A percentile compares a stretch with the other conserved stretches of the same genome.
These are phyloP conservation scores for Acipenser transmontanus DNA, from an alignment of 2,797 vertebrate species.

Conservation along the genomic window DNA sequence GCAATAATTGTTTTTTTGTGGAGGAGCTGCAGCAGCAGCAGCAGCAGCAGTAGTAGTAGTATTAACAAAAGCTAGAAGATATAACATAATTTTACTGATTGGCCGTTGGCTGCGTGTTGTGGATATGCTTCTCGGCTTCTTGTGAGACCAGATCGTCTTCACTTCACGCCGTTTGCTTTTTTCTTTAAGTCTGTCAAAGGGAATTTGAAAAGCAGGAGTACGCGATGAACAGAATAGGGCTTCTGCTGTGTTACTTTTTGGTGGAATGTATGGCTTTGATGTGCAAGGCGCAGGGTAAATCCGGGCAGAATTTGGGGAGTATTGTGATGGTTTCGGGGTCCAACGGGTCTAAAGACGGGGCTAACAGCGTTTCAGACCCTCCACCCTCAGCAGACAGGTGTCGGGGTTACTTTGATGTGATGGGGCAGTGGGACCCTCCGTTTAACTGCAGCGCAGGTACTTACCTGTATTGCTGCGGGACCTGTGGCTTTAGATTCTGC, in stretches of 20 bases:
- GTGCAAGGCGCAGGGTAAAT: conserved; percentile 88
- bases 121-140: conserved; percentile 50
- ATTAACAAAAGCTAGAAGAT: too few species aligned
- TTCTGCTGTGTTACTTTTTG: conserved; percentile 80
- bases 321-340: conserved; percentile 83
- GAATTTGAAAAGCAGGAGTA: conserved; percentile 39
- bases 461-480: conserved; percentile 95
- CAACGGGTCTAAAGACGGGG: conserved; percentile 78
- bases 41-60: not conserved
- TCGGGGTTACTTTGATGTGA: conserved; percentile 94
- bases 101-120: conserved; percentile 47
- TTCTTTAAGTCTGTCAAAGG: conserved; percentile 30
- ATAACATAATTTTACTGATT: conserved; percentile 42
- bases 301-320: conserved; percentile 77
- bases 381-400: conserved; percentile 84
- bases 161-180: conserved; percentile 30
- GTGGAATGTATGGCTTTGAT: conserved; percentile 84
- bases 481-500: conserved; percentile 98
- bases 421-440: conserved; percentile 96
- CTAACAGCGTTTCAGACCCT: conserved; percentile 70
- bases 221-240: conserved; percentile 65
- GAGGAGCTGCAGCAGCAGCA: conserved; percentile 7
- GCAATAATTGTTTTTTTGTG: not conserved
- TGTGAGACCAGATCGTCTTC: conserved; percentile 40
- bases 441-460: conserved; percentile 89